These are phyloP conservation scores for Coleophora flavipennella DNA, from an alignment of 2,888 invertebrate species.

Conservation along the genomic window DNA sequence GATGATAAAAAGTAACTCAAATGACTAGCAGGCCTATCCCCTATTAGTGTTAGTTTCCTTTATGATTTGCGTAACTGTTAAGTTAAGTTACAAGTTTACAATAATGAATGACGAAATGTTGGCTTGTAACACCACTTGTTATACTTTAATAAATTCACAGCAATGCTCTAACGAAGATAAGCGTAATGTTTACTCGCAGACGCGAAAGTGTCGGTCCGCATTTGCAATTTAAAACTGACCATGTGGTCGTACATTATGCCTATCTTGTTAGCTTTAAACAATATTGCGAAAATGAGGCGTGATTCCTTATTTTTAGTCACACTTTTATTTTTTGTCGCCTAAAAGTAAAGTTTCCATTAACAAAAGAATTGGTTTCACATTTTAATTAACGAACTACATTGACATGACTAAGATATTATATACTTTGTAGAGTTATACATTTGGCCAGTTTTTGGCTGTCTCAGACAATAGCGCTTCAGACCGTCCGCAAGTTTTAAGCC, in stretches of 20 bases:
- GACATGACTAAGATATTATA: too few relatives aligned
- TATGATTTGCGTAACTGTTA: constrained; percentile 9
- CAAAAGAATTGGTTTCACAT: too few relatives aligned
- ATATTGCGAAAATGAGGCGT: constrained; percentile 14
- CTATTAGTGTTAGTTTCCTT: constrained; percentile 10
- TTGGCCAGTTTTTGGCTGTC: too few relatives aligned
- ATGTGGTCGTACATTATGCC: constrained; percentile 17
- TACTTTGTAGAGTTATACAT: too few relatives aligned
- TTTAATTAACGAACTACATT: too few relatives aligned
- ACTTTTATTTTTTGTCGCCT: too few relatives aligned
- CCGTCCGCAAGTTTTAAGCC: too few relatives aligned
- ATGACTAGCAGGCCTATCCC: too few relatives aligned
- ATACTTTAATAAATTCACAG: constrained; percentile 24
- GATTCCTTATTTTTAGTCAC: too few relatives aligned
- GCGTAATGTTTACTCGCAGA: constrained; percentile 29
- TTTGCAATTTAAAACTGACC: constrained; percentile 23
- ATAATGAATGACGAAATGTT: constrained; percentile 17
- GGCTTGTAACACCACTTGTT: constrained; percentile 4
- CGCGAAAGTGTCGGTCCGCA: constrained; percentile 31
- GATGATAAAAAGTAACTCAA: too few relatives aligned
- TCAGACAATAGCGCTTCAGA: too few relatives aligned
- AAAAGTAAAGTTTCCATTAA: too few relatives aligned
- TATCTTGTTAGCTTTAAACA: constrained; percentile 13
- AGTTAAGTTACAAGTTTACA: constrained; percentile 12
- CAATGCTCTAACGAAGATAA: constrained; percentile 25